Conservation (phyloP, 2,113 vertebrate species). For the Synodontis membranacea region DNA sequence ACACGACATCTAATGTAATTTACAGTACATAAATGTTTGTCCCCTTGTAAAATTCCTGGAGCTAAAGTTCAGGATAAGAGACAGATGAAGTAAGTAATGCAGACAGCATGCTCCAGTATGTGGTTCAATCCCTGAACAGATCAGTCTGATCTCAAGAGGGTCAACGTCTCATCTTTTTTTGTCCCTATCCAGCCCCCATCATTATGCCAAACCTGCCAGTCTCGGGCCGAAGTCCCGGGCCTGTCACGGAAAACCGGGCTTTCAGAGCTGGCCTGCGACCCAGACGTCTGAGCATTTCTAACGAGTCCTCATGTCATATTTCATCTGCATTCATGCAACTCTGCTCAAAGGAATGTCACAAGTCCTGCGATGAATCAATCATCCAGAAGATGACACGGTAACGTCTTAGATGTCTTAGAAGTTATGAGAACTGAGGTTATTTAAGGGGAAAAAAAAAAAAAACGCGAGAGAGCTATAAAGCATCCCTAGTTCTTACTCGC, state of each 20-base stretch:
- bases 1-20: neutral
- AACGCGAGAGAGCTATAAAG: neutral
- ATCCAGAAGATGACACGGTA: constrained; percentile 26
- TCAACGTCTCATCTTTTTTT: constrained; percentile 73
- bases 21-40: neutral
- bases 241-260: neutral
- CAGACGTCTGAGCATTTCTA: constrained; percentile 33
- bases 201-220: constrained; percentile 63
- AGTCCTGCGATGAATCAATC: constrained; percentile 36
- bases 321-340: constrained; percentile 28
- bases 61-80: constrained; percentile 57
- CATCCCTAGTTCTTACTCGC: neutral
- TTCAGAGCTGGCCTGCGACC: neutral
- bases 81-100: constrained; percentile 72
- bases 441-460: neutral
- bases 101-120: constrained; percentile 72
- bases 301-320: constrained; percentile 10
- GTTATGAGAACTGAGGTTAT: constrained; percentile 9
- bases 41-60: neutral
- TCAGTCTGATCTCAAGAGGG: constrained; percentile 79
- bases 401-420: neutral
- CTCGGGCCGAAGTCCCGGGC: constrained; percentile 51
- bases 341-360: constrained; percentile 22
- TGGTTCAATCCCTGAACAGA: constrained; percentile 74
- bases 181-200: constrained; percentile 77